These are phyloP conservation scores for Loriculus beryllinus DNA, from an alignment of 2,797 vertebrate species.

Conservation along the genomic window DNA sequence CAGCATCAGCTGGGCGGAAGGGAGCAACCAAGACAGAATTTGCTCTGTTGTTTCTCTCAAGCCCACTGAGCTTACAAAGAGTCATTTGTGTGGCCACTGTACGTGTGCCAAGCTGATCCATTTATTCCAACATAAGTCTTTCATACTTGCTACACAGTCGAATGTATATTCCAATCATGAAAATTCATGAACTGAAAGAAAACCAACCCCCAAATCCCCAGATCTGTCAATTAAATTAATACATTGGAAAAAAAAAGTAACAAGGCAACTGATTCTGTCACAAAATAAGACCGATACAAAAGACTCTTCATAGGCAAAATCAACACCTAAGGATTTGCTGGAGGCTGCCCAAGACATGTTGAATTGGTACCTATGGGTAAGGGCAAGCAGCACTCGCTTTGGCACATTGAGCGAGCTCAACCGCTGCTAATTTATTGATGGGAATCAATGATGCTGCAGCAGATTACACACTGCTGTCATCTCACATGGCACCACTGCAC, in stretches of 20 bases:
- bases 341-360: not conserved
- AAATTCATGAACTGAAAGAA: not conserved
- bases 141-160: not conserved
- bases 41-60: not conserved
- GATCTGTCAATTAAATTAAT: not conserved
- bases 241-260: not conserved
- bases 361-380: fast-evolving
- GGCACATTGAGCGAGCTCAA: not conserved
- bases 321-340: not conserved
- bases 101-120: not conserved
- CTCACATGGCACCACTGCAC: not conserved
- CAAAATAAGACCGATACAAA: not conserved
- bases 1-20: not conserved
- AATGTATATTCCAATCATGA: not conserved
- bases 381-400: fast-evolving
- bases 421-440: not conserved
- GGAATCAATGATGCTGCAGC: not conserved
- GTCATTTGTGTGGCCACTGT: not conserved
- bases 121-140: not conserved
- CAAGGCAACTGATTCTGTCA: not conserved
- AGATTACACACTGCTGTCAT: not conserved
- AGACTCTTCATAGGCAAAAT: not conserved
- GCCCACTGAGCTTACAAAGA: not conserved
- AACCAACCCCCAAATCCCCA: fast-evolving
- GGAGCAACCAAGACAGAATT: not conserved